A percentile compares a stretch with the other conserved stretches of the same genome.
Conservation (phyloP, 2,113 vertebrate species). For the Misgurnus anguillicaudatus region DNA sequence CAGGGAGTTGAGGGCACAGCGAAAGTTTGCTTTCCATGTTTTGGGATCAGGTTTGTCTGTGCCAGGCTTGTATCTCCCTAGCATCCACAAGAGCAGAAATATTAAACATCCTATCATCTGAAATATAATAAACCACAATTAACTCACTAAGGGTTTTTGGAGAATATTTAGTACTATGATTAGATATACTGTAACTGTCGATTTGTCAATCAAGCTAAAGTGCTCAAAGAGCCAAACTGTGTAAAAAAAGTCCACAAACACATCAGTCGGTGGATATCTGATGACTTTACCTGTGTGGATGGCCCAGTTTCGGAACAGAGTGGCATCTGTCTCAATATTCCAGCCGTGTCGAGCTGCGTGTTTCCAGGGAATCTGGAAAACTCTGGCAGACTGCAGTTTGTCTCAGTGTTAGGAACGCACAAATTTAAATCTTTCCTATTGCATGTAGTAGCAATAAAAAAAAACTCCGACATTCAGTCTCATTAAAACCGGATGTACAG, state of each 20-base stretch:
- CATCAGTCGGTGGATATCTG: neutral
- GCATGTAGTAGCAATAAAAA: no score
- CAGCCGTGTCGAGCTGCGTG: conserved; percentile 79
- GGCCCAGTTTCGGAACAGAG: conserved; percentile 80
- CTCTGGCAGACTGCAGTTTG: conserved; percentile 61
- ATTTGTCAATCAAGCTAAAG: no score
- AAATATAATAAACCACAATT: no score
- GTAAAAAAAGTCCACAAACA: no score
- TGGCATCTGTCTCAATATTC: conserved; percentile 78
- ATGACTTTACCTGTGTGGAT: conserved; percentile 71
- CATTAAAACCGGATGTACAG: neutral
- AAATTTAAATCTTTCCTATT: no score
- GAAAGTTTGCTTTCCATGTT: conserved; percentile 82
- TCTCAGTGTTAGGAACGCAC: no score
- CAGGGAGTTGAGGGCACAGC: conserved; percentile 79
- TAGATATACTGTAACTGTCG: no score
- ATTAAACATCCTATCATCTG: neutral
- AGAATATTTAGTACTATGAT: no score
- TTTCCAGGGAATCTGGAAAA: conserved; percentile 82
- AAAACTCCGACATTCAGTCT: neutral
- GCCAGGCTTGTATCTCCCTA: conserved; percentile 73
- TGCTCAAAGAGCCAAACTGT: no score
- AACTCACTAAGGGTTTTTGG: no score
- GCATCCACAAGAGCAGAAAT: neutral
- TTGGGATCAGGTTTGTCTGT: conserved; percentile 78